Evolutionary conservation across 2,797 vertebrate genomes (phyloP), one percentile per base, ranked within the genome.

Genomic region (Psittacula echo): DNA sequence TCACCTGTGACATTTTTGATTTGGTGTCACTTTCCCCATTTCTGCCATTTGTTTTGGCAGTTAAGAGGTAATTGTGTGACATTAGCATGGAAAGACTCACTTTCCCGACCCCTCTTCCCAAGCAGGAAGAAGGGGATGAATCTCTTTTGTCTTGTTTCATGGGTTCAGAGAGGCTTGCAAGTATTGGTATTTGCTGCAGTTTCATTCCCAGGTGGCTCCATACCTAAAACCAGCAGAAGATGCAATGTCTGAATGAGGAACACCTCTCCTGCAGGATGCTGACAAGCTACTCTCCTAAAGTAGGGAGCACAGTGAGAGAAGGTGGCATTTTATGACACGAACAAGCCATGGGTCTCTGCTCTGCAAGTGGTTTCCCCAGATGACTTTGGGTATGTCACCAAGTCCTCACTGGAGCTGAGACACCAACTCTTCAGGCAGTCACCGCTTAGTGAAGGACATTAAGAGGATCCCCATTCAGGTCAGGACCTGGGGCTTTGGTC

Each of bases 61-160:
- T 99, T 99, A 99, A 99, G 99, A 99, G 99, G 99, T 99, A 99
- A 99, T 99, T 99, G 99, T 99, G 98, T 99, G 99, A 99, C 99
- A 99, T 99, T 98, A 99, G 98, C 98, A 96, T 94, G 98, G 98
- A 97, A 98, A 98, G 97, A 97, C 98, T 98, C 97, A 90, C 98
- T 99, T 98, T 97, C 96, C 96, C 93, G 42, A 97, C 98, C 97
- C 58, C n/a, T 86, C 86, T 93, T 80, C 97, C 97, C 97, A 98
- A 98, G 98, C 98, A 96, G 95, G 93, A 95, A 96, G 94, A 96
- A 81, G 74, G 84, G 97, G 72, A 97, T 97, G 97, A 97, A 94
- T 98, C 97, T 98, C 98, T 98, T 98, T 99, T 99, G 98, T 98
- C 91, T 94, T 84, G 72, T 95, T 86, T 53, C 56, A 5, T 7